These are phyloP conservation scores for Coregonus sp. DNA, from an alignment of 2,797 vertebrate genomes.

Conservation along the genomic window DNA sequence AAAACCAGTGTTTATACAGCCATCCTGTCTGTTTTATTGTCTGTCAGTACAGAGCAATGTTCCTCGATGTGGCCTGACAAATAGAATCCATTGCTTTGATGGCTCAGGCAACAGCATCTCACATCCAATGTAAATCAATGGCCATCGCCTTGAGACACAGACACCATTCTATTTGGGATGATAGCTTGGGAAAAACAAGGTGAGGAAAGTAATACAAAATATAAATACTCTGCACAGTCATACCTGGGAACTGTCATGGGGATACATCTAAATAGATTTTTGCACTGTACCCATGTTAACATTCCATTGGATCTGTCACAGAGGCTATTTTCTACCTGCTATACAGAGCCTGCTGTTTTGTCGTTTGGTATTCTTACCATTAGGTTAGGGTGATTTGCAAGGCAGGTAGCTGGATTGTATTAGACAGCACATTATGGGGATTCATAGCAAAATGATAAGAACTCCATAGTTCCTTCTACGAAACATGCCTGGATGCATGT, in stretches of 20 bases:
- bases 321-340: constrained; percentile 40
- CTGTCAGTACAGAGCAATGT: constrained; percentile 27
- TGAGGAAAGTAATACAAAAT: constrained; percentile 68
- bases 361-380: constrained; percentile 22
- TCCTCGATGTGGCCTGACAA: constrained; percentile 41
- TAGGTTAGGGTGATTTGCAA: constrained; percentile 43
- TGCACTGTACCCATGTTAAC: constrained; percentile 31
- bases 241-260: constrained; percentile 49
- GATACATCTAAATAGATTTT: constrained; percentile 73
- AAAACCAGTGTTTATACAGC: not conserved
- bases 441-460: constrained; percentile 36
- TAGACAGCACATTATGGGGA: constrained; percentile 40
- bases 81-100: constrained; percentile 54
- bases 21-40: constrained; percentile 14
- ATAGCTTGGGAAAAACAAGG: constrained; percentile 68
- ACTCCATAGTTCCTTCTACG: not conserved
- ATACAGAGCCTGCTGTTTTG: constrained; percentile 31
- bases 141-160: constrained; percentile 66
- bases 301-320: constrained; percentile 27
- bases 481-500: not conserved
- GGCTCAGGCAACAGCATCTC: constrained; percentile 57
- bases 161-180: constrained; percentile 72
- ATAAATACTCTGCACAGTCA: constrained; percentile 59
- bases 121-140: constrained; percentile 72
- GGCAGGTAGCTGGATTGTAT: constrained; percentile 17